A percentile compares a stretch with the other conserved stretches of the same genome.
Evolutionary conservation across 2,113 vertebrate species (phyloP).

Genomic region (Typhlomys cinereus): DNA sequence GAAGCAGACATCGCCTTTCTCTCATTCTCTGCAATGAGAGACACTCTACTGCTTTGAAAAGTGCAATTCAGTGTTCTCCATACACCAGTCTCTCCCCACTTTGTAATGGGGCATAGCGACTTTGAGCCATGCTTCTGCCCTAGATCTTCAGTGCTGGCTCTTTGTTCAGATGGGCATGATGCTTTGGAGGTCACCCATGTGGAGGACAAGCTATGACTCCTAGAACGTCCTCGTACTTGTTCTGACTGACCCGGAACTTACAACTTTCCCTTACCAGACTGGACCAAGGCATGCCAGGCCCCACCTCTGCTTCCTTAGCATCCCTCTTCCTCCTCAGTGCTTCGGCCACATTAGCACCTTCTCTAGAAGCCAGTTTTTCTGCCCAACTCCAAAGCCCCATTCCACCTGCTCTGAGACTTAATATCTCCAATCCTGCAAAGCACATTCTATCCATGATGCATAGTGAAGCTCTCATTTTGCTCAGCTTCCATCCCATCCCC

Average conservation of each 20-base stretch:
- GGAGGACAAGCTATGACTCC: background rate
- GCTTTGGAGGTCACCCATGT: background rate
- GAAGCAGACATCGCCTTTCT: constrained; percentile 47
- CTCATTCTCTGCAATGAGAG: constrained; percentile 35
- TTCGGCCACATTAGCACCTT: background rate
- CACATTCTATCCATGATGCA: accelerated
- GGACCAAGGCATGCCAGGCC: background rate
- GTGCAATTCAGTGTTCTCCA: constrained; percentile 30
- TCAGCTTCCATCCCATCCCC: accelerated
- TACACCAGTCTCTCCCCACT: background rate
- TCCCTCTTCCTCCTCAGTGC: background rate
- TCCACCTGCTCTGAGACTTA: background rate
- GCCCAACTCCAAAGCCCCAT: background rate
- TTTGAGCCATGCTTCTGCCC: background rate
- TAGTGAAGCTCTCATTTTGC: accelerated
- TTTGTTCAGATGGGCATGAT: background rate
- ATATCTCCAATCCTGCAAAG: background rate
- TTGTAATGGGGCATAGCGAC: background rate
- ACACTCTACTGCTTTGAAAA: constrained; percentile 62
- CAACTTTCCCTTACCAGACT: background rate
- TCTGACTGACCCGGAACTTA: background rate
- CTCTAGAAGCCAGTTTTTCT: no score
- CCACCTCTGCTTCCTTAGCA: background rate
- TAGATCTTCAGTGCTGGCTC: accelerated
- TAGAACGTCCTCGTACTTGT: background rate